These are phyloP conservation scores for Euborellia annulipes DNA, from an alignment of 1,140 invertebrate species.

Conservation along the genomic window DNA sequence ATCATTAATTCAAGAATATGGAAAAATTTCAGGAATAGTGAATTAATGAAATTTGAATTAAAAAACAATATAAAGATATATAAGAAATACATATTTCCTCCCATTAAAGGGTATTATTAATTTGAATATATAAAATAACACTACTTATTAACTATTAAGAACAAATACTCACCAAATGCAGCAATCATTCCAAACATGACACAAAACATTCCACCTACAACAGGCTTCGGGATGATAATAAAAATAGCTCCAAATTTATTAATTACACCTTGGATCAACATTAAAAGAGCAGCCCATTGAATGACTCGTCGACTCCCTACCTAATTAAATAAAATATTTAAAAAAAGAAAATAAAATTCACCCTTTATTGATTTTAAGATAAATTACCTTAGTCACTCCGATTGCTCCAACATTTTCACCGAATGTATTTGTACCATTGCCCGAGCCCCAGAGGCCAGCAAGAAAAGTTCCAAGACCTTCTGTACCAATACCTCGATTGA, in stretches of 20 bases:
- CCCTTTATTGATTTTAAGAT: no score
- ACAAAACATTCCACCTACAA: slow-evolving; percentile 76
- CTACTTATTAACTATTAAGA: no score
- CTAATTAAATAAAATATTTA: slow-evolving; percentile 24
- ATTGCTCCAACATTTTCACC: slow-evolving; percentile 83
- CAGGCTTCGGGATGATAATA: slow-evolving; percentile 74
- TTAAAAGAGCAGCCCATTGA: slow-evolving; percentile 58
- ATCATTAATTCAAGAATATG: no score
- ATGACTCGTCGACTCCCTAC: slow-evolving; percentile 75
- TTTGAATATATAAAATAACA: no score
- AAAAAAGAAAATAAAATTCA: slow-evolving; percentile 6
- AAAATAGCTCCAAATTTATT: slow-evolving; percentile 74
- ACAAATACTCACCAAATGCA: slow-evolving; percentile 51
- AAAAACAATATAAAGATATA: no score
- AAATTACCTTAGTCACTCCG: slow-evolving; percentile 43
- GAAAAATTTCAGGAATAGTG: no score
- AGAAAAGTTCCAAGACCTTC: slow-evolving; percentile 71
- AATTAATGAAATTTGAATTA: no score
- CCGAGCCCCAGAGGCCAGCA: slow-evolving; percentile 66
- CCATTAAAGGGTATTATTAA: no score
- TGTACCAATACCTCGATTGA: slow-evolving; percentile 69
- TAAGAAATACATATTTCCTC: no score
- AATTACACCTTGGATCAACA: slow-evolving; percentile 63
- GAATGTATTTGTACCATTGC: slow-evolving; percentile 77
- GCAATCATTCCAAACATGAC: slow-evolving; percentile 77